phyloP scores from a whole-genome alignment of 2,797 vertebrate genomes.

The Columba guinea region DNA sequence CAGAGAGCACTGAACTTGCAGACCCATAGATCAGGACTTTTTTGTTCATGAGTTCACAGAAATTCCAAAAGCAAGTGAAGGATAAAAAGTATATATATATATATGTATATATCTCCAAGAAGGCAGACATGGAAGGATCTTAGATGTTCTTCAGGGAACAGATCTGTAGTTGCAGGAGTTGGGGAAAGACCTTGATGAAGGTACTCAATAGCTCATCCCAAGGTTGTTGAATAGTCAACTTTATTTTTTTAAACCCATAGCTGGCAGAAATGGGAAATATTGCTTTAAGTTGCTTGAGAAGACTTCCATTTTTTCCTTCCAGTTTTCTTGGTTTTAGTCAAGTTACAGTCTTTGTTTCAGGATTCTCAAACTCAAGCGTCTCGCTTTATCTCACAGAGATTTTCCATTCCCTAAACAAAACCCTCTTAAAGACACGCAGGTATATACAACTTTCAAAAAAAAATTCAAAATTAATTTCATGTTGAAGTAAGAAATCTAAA shows the following conservation, averaged over 20 bases:
- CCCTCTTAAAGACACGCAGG: not conserved
- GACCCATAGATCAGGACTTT: not conserved
- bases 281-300: not conserved
- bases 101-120: not conserved
- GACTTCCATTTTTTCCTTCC: not conserved
- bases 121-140: not conserved
- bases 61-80: not conserved
- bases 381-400: not conserved
- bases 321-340: not conserved
- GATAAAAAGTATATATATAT: not conserved
- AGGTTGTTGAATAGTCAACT: not conserved
- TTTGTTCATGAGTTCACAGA: not conserved
- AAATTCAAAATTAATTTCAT: slow-evolving; percentile 1
- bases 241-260: not conserved
- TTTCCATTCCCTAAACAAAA: not conserved
- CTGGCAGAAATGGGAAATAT: not conserved
- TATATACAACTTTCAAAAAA: not conserved
- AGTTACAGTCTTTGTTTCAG: not conserved
- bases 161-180: not conserved
- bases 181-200: not conserved
- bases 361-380: not conserved
- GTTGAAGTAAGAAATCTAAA: slow-evolving; percentile 23
- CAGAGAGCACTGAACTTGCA: not conserved
- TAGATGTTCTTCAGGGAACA: not conserved
- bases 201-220: not conserved